These are phyloP conservation scores for Chaetoderma sp. DNA, from an alignment of 2,888 invertebrate genomes.

Conservation along the genomic window DNA sequence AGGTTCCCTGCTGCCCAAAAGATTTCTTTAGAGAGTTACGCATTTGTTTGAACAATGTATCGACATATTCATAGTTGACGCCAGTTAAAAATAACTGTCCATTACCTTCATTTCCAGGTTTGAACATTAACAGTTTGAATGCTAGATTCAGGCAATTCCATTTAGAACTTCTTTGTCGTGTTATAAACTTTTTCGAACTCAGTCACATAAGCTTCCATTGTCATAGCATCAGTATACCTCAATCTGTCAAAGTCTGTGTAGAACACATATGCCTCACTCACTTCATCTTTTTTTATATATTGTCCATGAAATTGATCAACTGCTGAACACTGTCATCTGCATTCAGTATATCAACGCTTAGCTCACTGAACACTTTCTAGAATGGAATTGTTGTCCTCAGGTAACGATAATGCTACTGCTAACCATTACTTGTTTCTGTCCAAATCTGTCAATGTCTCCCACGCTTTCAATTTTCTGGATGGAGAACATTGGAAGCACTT, in stretches of 20 bases:
- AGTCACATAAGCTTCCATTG: slow-evolving; percentile 26
- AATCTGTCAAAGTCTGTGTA: slow-evolving; percentile 30
- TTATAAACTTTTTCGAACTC: slow-evolving; percentile 29
- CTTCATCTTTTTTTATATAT: slow-evolving; percentile 25
- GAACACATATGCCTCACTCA: slow-evolving; percentile 27
- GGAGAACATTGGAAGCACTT: neutral
- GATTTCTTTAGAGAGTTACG: slow-evolving; percentile 14
- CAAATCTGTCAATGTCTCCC: slow-evolving; percentile 25
- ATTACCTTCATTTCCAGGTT: slow-evolving; percentile 24
- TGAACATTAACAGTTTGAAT: slow-evolving; percentile 24
- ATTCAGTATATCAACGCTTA: slow-evolving; percentile 23
- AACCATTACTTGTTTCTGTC: slow-evolving; percentile 17
- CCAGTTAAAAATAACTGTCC: slow-evolving; percentile 29
- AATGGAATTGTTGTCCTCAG: slow-evolving; percentile 19
- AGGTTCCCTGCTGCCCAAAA: slow-evolving; percentile 23
- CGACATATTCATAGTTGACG: slow-evolving; percentile 24
- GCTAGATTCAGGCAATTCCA: slow-evolving; percentile 26
- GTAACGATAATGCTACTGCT: slow-evolving; percentile 19
- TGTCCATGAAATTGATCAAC: slow-evolving; percentile 26
- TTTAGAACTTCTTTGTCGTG: slow-evolving; percentile 19
- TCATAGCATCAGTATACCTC: neutral
- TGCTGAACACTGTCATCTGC: slow-evolving; percentile 18
- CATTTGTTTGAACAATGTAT: slow-evolving; percentile 27
- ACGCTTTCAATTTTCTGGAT: slow-evolving; percentile 18
- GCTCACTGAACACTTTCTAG: slow-evolving; percentile 13